phyloP scores from a whole-genome alignment of 37 sponge, comb jelly and placozoan genomes.

The Ianthella basta region DNA sequence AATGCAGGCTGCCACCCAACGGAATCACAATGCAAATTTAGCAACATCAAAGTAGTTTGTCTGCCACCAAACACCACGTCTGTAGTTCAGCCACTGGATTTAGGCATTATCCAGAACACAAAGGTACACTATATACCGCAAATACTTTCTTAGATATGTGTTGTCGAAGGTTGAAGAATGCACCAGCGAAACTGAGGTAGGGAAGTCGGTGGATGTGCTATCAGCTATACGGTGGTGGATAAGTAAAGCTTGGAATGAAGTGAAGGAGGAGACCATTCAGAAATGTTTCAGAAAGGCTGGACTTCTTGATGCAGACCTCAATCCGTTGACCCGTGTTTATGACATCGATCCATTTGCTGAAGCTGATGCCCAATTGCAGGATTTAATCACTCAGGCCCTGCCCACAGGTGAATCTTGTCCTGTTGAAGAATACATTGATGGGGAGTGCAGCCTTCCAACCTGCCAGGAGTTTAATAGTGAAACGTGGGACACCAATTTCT shows the following conservation, averaged over 20 bases:
- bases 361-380: conserved; percentile 14
- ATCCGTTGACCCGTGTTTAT: conserved; percentile 15
- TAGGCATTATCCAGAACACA: conserved; percentile 61
- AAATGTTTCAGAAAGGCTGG: conserved; percentile 76
- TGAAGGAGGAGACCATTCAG: conserved; percentile 43
- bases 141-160: conserved; percentile 44
- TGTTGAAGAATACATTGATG: conserved; percentile 42
- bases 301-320: conserved; percentile 38
- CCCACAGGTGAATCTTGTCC: conserved; percentile 23
- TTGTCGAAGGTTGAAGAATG: conserved; percentile 64
- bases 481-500: conserved; percentile 38
- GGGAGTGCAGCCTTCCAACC: conserved; percentile 38
- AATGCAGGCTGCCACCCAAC: conserved; percentile 76
- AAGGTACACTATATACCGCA: conserved; percentile 54
- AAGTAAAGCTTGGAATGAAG: conserved; percentile 48
- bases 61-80: conserved; percentile 75
- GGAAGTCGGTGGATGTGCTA: conserved; percentile 47
- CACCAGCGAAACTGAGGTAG: conserved; percentile 45
- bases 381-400: neutral
- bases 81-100: conserved; percentile 72
- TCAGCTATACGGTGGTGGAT: conserved; percentile 59
- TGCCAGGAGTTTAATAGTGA: conserved; percentile 44
- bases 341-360: conserved; percentile 33
- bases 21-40: conserved; percentile 39
- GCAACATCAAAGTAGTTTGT: conserved; percentile 64